Evolutionary conservation across 2,888 invertebrate species (phyloP), one percentile per base, ranked within the genome.

Genomic region (Scelioninae gen. 1): DNA sequence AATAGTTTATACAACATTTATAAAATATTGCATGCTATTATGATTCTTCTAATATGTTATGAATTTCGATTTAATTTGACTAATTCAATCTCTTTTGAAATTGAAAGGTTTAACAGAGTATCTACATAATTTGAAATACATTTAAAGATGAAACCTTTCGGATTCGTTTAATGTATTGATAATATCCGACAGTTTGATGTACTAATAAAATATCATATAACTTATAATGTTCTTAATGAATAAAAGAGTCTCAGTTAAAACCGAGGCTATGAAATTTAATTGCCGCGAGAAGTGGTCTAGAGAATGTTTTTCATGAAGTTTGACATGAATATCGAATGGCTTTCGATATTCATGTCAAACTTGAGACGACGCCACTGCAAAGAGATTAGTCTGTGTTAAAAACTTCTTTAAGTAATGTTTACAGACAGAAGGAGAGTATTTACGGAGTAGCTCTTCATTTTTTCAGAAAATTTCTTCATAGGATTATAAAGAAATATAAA

Each of bases 291-390:
- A 76, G 66, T 66, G 49, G 55, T 43, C 60, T 71, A 45, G 31
- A n/a, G n/a, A n/a, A n/a, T n/a, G n/a, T n/a, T n/a, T n/a, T n/a
- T n/a, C n/a, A n/a, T n/a, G n/a, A n/a, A n/a, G n/a, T n/a, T n/a
- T n/a, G n/a, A n/a, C n/a, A n/a, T n/a, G n/a, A n/a, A n/a, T n/a
- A n/a, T n/a, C n/a, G 49, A 65, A 69, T 62, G 38, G 49, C 82
- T 77, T 72, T 82, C 38, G 51, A 76, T 82, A 82, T 66, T 77
- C 68, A 72, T 66, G 71, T 51, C 72, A 55, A 58, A 76, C n/a
- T n/a, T n/a, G n/a, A 66, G 60, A 31, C 13, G 45, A 71, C 45
- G 72, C 71, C 34, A n/a, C n/a, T 23, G 55, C 58, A 65, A 65
- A 71, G 56, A 29, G 47, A 69, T 77, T 69, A 62, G 34, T 47